Base-by-base conservation (phyloP, 2,888 invertebrate species). In the Cerceris rybyensis region DNA sequence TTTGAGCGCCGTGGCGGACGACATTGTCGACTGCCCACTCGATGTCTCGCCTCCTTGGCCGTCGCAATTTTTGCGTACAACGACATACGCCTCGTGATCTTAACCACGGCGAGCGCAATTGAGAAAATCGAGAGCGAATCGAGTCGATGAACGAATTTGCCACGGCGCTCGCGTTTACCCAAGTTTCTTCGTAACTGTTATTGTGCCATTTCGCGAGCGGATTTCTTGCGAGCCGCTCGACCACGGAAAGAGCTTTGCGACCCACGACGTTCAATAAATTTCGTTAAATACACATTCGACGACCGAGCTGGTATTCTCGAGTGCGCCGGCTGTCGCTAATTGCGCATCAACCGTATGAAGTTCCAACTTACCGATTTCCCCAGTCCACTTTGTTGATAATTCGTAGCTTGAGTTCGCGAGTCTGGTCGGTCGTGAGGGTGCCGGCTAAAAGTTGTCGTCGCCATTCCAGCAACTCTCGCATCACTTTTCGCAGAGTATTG, bases 341-440 rank as follows among this genome's bases (percentile, higher is more conserved):
- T 28, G 28, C 28, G 28, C 28, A 28, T 28, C 28, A 4, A 28
- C 28, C 57, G 64, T 17, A 42, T 13, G 9, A n/a, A 28, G 54
- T 60, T 39, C 58, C 54, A 69, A 95, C 96, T 96, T 93, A 98
- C 98, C 97, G 95, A 94, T 98, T 98, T 67, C 98, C 98, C 98
- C 98, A 98, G 93, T 98, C 98, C 68, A 98, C 97, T 93, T 98
- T 98, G 72, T 96, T 96, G 84, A 97, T 97, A 73, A 98, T 97
- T 90, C 96, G 96, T 89, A 97, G 93, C 91, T 98, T 96, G 74
- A 98, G 92, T 82, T 98, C 98, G 77, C 96, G 93, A 1, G 97
- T 97, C 93, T 98, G 98, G 90, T 98, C 98, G 90, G 97, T 97
- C 0, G 98, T 98, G 72, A 98, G 93, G 0, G 98, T 98, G 7